Conservation (phyloP, 2,113 vertebrate species). For the Mirza zaza region DNA sequence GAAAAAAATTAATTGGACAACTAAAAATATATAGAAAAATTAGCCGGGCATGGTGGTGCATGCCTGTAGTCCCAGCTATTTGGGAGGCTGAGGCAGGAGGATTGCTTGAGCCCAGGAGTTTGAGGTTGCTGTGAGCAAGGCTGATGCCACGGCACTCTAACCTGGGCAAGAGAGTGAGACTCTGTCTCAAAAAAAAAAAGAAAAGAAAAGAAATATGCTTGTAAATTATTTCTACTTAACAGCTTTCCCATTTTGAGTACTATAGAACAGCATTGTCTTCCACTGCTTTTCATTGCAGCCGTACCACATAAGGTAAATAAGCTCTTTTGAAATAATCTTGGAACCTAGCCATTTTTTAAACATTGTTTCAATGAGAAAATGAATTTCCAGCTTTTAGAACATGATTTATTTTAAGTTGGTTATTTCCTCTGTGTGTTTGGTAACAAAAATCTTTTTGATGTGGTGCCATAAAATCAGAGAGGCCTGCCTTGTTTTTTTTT, state of each 20-base stretch:
- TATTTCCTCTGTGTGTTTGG: slow-evolving; percentile 50
- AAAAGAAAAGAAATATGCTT: background rate
- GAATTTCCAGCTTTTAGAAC: slow-evolving; percentile 45
- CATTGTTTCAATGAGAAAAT: slow-evolving; percentile 65
- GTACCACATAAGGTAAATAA: background rate
- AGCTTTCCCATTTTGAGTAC: background rate
- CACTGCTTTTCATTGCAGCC: background rate
- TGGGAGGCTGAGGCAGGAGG: too few species aligned
- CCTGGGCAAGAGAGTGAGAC: background rate
- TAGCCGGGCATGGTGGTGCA: too few species aligned
- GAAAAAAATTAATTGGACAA: too few species aligned
- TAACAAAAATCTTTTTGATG: slow-evolving; percentile 59
- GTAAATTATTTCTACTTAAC: background rate
- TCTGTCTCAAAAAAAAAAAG: background rate
- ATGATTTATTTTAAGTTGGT: slow-evolving; percentile 64
- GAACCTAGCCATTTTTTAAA: slow-evolving; percentile 48
- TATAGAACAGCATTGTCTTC: background rate
- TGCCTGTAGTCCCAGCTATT: too few species aligned
- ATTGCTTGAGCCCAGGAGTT: too few species aligned
- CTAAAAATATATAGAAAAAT: too few species aligned
- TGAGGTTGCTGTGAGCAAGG: too few species aligned
- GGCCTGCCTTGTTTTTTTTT: slow-evolving; percentile 1
- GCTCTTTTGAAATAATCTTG: slow-evolving; percentile 56
- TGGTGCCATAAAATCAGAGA: slow-evolving; percentile 41
- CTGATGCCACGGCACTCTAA: too few species aligned